phyloP scores from a whole-genome alignment of 2,888 invertebrate genomes.

The Leucania comma region DNA sequence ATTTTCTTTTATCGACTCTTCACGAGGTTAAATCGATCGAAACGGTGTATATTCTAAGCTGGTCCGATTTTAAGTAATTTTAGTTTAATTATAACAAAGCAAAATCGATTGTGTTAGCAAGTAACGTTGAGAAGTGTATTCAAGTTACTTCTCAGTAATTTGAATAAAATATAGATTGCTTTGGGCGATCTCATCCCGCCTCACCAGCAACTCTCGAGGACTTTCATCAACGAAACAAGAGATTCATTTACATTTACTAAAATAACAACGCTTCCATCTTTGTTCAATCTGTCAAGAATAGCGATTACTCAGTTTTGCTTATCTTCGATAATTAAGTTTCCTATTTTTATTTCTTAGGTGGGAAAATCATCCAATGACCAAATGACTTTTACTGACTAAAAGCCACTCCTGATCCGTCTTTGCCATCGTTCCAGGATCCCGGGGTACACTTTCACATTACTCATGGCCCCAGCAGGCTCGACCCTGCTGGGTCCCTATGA shows the following conservation, averaged over 20 bases:
- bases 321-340: too few species aligned
- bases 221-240: conserved; percentile 20
- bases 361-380: too few species aligned
- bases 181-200: not conserved
- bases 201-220: not conserved
- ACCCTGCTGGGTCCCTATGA: too few species aligned
- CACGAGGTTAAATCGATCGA: too few species aligned
- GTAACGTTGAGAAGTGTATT: not conserved
- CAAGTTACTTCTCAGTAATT: conserved; percentile 1
- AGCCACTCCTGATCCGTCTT: too few species aligned
- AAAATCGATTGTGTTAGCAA: not conserved
- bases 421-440: too few species aligned
- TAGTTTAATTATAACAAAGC: not conserved
- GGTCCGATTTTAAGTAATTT: not conserved
- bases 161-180: conserved; percentile 4
- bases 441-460: too few species aligned
- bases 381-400: too few species aligned
- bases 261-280: not conserved
- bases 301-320: not conserved
- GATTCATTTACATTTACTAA: conserved; percentile 29
- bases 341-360: too few species aligned
- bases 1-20: too few species aligned
- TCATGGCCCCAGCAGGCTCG: too few species aligned
- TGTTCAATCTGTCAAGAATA: not conserved
- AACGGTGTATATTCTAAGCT: not conserved